Evolutionary conservation across 2,888 invertebrate species (phyloP), one percentile per base, ranked within the genome.

Genomic region (Acronicta leporina): DNA sequence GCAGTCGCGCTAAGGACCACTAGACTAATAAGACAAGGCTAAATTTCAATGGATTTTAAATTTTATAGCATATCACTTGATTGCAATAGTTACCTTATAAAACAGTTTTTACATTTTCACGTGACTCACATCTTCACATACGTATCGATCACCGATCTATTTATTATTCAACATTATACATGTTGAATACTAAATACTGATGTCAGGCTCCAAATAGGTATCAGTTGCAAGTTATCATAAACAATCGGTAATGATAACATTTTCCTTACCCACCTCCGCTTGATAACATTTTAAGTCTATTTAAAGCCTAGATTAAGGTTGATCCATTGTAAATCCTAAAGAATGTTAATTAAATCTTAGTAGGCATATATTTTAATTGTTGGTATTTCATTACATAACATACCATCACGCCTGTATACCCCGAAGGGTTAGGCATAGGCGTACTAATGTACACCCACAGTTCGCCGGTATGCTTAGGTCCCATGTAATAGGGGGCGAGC

Each of bases 151-250:
- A 51, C 5, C 6, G n/a, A 57, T 68, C 56, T 56, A 73, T 46
- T 49, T 47, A 30, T 58, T 57, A 64, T 67, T 68, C 58, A 69
- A 41, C 51, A 59, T 63, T 78, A n/a, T n/a, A n/a, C n/a, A n/a
- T n/a, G n/a, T 74, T 70, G 57, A 76, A 73, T 67, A 71, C 69
- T 71, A 70, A 67, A 25, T 43, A 33, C 25, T 70, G 47, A 63
- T 63, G 67, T 68, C 66, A 68, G 15, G 66, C 41, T 25, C 27
- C 48, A 35, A 44, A 25, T 51, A 20, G 20, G 7, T 30, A 30
- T 49, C 40, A 59, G 14, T 14, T 14, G 13, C 48, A 30, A 35
- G 13, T 46, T 51, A 51, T 41, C 38, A 33, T 40, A 16, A 35
- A 51, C 16, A 60, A 55, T 56, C 55, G 16, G 56, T 61, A 25